Conservation (phyloP, 2,797 vertebrate genomes). For the Pantherophis vulpinus region DNA sequence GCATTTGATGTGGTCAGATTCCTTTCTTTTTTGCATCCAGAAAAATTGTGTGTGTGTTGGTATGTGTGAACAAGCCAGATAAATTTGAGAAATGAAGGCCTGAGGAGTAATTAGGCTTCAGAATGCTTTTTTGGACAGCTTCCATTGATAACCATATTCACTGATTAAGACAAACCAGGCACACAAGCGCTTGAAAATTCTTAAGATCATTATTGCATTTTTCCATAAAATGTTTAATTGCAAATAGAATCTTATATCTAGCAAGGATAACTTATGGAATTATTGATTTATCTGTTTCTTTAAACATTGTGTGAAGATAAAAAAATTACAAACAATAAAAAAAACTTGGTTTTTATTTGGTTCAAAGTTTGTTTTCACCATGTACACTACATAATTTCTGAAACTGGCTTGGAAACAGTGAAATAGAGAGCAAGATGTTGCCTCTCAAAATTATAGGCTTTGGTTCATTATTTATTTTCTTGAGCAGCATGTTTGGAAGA, state of each 20-base stretch:
- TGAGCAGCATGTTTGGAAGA: not conserved
- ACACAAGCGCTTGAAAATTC: not conserved
- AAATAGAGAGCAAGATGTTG: not conserved
- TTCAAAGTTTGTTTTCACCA: not conserved
- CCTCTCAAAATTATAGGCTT: not conserved
- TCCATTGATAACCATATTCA: not conserved
- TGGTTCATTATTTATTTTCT: not conserved
- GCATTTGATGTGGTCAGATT: not conserved
- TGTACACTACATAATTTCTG: not conserved
- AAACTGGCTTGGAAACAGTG: not conserved
- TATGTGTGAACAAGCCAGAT: not conserved
- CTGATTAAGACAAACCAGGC: not conserved
- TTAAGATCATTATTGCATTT: not conserved
- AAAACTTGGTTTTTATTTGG: not conserved
- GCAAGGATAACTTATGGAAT: not conserved
- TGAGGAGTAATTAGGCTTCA: not conserved
- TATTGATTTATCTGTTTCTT: not conserved
- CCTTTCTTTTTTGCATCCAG: rapidly evolving
- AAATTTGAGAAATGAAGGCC: not conserved
- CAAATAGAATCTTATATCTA: not conserved
- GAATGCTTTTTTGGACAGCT: not conserved
- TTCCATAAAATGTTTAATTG: not conserved
- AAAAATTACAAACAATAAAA: not conserved
- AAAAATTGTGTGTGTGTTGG: not conserved
- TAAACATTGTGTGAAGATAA: not conserved